Evolutionary conservation across 1,140 invertebrate genomes (phyloP), one percentile per base, ranked within the genome.

Genomic region (Eurytemora carolleeae): DNA sequence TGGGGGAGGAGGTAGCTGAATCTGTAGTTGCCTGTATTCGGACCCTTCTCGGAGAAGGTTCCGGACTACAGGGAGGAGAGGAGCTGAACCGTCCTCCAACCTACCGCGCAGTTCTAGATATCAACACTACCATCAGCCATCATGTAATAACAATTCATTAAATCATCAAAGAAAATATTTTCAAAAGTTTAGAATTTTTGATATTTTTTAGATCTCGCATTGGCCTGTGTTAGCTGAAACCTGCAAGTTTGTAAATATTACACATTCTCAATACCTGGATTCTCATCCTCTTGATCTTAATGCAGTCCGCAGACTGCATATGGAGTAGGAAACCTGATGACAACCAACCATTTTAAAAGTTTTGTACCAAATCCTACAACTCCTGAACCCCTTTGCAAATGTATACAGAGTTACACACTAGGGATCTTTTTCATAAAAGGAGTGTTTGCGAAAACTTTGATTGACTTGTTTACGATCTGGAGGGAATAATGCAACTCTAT

Each of bases 1-100:
- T 98, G 72, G 74, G 98, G 64, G 79, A 89, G 15, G 83, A 91
- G n/a, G 94, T 98, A 67, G 95, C 92, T 77, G 94, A 98, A 76
- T 87, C 89, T 62, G 87, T 92, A n/a, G 87, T 96, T 72, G 88
- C 92, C 71, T 96, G 92, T 75, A 86, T 97, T 1, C 76, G 83
- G 62, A 89, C 92, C 12, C 73, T 98, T 25, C 78, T 96, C 19
- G 87, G 87, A 12, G 31, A 44, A n/a, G 7, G n/a, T 7, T 7
- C 31, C n/a, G 31, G n/a, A 7, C 31, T 12, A n/a, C 31, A 44
- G 31, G 7, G 7, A n/a, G 7, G 7, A n/a, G 31, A 44, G 7
- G n/a, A 44, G 7, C 7, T 44, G 7, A 44, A 44, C 7, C 7
- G n/a, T 7, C 7, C n/a, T n/a, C 31, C 31, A n/a, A n/a, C 31